Base-by-base conservation (phyloP, 2,888 invertebrate genomes). In the Amphipyra berbera region DNA sequence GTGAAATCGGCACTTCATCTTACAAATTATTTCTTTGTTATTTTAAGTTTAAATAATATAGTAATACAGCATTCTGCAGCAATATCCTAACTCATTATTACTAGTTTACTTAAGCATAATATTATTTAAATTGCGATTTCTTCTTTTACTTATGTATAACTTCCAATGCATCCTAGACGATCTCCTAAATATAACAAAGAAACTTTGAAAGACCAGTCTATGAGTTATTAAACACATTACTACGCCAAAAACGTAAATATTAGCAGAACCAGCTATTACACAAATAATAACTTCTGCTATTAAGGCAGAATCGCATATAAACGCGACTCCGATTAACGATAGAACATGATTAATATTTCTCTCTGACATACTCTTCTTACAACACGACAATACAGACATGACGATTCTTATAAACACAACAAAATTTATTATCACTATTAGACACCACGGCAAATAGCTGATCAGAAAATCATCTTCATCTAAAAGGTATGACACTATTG, bases 271-370 rank as follows among this genome's bases (percentile, higher is more conserved):
- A 47, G 21, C 21, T 2, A 0, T 0, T 2, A 27, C 21, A 30
- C 46, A 30, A 8, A 37, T 6, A 14, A 41, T 2, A 6, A 61
- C 0, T 12, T 70, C 10, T 5, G 14, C 15, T 41, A 75, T 15
- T 15, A 75, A 65, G 4, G 40, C 40, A 6, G 76, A 62, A 40
- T 73, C 73, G 35, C 73, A 71, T 14, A 61, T 41, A 15, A 71
- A 48, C 0, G 76, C 73, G n/a, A 73, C 76, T 6, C 59, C 72
- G 4, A 66, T 54, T 33, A 76, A 30, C 7, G 76, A 53, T 12
- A 62, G 8, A 14, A 76, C 40, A 42, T 76, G 73, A 15, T 38
- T 57, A 0, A 61, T 2, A 6, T 49, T 73, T 42, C 76, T 38
- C 40, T 44, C 37, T 1, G 72, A 76, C 41, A 71, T 46, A 33